Percentiles rank a stretch among this genome's conserved stretches.
phyloP scores from a whole-genome alignment of 1,140 invertebrate species.

The Spodoptera frugiperda region DNA sequence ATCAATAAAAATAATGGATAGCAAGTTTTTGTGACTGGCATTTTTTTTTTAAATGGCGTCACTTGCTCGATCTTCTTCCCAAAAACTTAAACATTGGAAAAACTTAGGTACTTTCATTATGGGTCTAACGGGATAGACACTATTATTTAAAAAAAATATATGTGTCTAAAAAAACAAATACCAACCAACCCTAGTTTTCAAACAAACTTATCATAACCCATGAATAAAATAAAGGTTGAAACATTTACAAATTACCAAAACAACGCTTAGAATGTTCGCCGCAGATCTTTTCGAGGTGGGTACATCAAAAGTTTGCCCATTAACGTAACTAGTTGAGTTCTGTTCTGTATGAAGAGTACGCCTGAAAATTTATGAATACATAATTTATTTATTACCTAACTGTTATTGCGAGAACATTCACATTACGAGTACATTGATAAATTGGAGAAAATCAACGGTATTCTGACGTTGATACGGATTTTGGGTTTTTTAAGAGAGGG shows the following conservation, averaged over 20 bases:
- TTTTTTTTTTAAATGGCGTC: too few species aligned
- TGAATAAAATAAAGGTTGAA: background rate
- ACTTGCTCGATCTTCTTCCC: too few species aligned
- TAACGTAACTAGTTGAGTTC: constrained; percentile 42
- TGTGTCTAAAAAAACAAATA: too few species aligned
- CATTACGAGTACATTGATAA: constrained; percentile 2
- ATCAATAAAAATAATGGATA: too few species aligned
- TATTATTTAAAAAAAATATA: too few species aligned
- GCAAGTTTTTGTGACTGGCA: too few species aligned
- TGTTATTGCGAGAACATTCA: constrained; percentile 57
- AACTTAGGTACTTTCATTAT: too few species aligned
- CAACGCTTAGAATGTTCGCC: background rate
- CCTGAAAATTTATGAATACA: constrained; percentile 57
- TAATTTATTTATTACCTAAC: constrained; percentile 62
- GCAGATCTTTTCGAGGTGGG: background rate
- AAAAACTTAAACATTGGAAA: too few species aligned
- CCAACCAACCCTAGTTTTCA: background rate
- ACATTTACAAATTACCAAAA: background rate
- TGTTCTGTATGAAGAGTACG: constrained; percentile 24
- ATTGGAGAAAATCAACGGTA: too few species aligned
- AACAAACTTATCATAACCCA: background rate
- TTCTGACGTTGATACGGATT: too few species aligned
- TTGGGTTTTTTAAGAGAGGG: too few species aligned
- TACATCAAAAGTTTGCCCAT: constrained; percentile 38
- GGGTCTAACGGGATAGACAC: too few species aligned